Base-by-base conservation (phyloP, 2,113 vertebrate genomes). In the Misgurnus mizolepis region DNA sequence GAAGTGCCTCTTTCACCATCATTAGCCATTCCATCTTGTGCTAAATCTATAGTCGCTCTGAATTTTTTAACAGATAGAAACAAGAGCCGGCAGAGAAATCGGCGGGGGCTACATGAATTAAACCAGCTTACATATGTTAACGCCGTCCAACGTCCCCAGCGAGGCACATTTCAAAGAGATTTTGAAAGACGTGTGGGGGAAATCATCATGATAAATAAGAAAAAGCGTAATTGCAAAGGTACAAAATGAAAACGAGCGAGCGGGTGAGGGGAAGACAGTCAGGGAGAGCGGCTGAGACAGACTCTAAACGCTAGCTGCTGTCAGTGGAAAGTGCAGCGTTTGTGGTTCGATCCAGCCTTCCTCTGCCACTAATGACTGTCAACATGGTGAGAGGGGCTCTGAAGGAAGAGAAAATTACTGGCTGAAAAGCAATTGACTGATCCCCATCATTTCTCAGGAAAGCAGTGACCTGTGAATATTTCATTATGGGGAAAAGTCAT, bases 371-470 rank as follows among this genome's bases (percentile, higher is more conserved):
- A 93, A 93, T 92, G 91, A 90, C 88, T 89, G 92, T 92, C 91
- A 93, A 91, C 90, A 89, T 45, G 88, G 90, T 89, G 91, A 90
- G 89, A 82, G 88, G 90, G 90, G 91, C 89, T 89, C 88, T 90
- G 91, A 90, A 88, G 89, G 90, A 89, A 89, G 90, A 90, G 95
- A 95, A 95, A 96, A 96, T 94, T 92, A 95, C 95, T 95, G 93
- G 92, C 95, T 94, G 95, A 94, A 93, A 96, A 96, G 95, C 95
- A 95, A 96, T 92, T 94, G 96, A 97, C 94, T 94, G 95, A 94
- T 95, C 95, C 94, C 94, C 92, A 92, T 94, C 95, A 95, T 95
- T 95, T 94, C 95, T 97, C 95, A 95, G 87, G 92, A 92, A 96
- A 95, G 88, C 92, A 92, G 71, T 82, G 86, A 84, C 85, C 88